A percentile compares a stretch with the other conserved stretches of the same genome.
phyloP scores from a whole-genome alignment of 2,888 invertebrate genomes.

The Euproctis similis region DNA sequence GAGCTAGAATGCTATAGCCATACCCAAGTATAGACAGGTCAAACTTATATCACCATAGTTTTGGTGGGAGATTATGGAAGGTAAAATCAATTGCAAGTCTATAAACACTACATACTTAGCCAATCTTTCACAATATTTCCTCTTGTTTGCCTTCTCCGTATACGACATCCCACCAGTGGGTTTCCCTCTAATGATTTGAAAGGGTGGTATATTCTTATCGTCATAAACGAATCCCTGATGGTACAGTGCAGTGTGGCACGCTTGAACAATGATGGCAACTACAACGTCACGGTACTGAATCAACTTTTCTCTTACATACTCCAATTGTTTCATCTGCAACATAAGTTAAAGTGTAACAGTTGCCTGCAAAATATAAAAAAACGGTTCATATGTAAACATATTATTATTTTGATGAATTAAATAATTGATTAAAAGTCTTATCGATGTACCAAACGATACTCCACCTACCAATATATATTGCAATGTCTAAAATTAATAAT shows the following conservation, averaged over 20 bases:
- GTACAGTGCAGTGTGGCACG: conserved; percentile 84
- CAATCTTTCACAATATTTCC: conserved; percentile 85
- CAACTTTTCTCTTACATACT: conserved; percentile 47
- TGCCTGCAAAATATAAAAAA: too few relatives aligned
- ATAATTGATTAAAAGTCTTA: too few relatives aligned
- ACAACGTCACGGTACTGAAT: conserved; percentile 52
- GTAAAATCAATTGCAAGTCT: too few relatives aligned
- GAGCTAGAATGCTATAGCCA: too few relatives aligned
- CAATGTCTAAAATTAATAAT: too few relatives aligned
- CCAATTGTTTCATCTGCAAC: conserved; percentile 66
- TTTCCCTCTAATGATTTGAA: conserved; percentile 72
- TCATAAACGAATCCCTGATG: conserved; percentile 87
- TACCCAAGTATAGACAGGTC: neutral
- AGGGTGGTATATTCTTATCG: conserved; percentile 76
- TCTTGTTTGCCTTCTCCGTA: conserved; percentile 89
- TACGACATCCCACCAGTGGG: conserved; percentile 86
- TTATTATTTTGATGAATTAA: too few relatives aligned
- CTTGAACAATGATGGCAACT: conserved; percentile 68
- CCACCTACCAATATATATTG: too few relatives aligned
- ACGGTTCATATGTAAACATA: too few relatives aligned
- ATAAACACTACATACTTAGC: conserved; percentile 84
- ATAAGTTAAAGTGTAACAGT: too few relatives aligned
- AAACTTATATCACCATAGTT: too few relatives aligned
- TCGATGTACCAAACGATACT: too few relatives aligned
- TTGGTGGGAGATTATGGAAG: too few relatives aligned